A percentile compares a stretch with the other conserved stretches of the same genome.
Conservation (phyloP, 2,113 vertebrate genomes). For the Gopherus flavomarginatus region DNA sequence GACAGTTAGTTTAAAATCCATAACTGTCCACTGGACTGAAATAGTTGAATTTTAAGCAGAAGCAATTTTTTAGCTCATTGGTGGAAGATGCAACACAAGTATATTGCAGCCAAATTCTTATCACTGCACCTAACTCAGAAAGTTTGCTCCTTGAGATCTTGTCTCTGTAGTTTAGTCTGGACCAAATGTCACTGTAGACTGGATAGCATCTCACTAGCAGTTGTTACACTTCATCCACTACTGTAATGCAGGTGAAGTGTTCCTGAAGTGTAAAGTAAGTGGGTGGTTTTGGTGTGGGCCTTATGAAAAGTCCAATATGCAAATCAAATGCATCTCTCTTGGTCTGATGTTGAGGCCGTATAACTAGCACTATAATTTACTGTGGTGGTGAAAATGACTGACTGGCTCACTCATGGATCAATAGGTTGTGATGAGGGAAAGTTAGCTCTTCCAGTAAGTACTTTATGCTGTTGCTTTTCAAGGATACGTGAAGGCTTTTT, state of each 20-base stretch:
- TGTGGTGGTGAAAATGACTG: neutral
- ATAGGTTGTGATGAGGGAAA: neutral
- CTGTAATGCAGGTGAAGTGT: too few relatives aligned
- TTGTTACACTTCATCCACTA: too few relatives aligned
- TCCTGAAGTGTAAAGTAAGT: neutral
- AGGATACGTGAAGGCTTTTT: constrained; percentile 14
- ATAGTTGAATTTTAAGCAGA: fast-evolving
- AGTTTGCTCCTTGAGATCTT: neutral
- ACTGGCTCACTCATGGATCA: neutral
- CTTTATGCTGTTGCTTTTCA: neutral
- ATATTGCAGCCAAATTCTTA: neutral
- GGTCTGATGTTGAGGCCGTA: neutral
- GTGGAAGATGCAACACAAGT: neutral
- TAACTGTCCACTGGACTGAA: neutral
- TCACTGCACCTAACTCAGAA: neutral
- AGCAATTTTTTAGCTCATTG: neutral
- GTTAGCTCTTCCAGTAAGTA: neutral
- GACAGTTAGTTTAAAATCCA: neutral
- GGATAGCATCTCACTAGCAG: neutral
- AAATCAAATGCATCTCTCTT: neutral
- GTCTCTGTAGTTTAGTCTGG: neutral
- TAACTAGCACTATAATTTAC: neutral
- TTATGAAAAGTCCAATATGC: neutral
- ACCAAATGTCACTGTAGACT: neutral
- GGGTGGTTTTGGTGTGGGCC: neutral